Base-by-base conservation (phyloP, 2,888 invertebrate species). In the Thysanoteuthis rhombus region DNA sequence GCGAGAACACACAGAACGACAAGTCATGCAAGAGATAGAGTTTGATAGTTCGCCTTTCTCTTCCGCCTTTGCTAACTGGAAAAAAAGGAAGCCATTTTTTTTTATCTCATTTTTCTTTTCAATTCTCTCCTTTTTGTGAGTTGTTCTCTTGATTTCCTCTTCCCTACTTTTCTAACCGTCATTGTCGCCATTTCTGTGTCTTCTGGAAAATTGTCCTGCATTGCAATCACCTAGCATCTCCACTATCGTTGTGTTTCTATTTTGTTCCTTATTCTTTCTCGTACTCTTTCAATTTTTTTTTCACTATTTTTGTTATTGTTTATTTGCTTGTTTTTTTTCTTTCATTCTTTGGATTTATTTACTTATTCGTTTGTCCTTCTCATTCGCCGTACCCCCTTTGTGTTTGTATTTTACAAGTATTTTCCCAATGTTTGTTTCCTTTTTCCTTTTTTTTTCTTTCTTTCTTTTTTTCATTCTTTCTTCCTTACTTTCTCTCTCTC, bases 1-100 rank as follows among this genome's bases (percentile, higher is more conserved):
- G 75, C 75, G 75, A 75, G 75, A 75, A 75, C 75, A 75, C 75
- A 75, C 75, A 75, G n/a, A 75, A 75, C n/a, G 75, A n/a, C 75
- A n/a, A 75, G 1, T n/a, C n/a, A n/a, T 36, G 75, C n/a, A n/a
- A 75, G 75, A 75, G 75, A 75, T 4, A 75, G n/a, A 75, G n/a
- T 75, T n/a, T 75, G 75, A 36, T n/a, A n/a, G 75, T 75, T 75
- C 16, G 75, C 36, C 75, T 75, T 75, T 75, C 36, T n/a, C n/a
- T 75, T n/a, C 16, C 19, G n/a, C n/a, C 12, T n/a, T 75, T 75
- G n/a, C 75, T n/a, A 36, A 75, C n/a, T 12, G 16, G 16, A 1
- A 36, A n/a, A 75, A 75, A 75, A n/a, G 16, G 75, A 19, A 36
- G 16, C 8, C 6, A 12, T 6, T 0, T 75, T n/a, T 75, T 75